A percentile compares a stretch with the other conserved stretches of the same genome.
phyloP scores from a whole-genome alignment of 2,113 vertebrate species.

The Thamnophis sirtalis region DNA sequence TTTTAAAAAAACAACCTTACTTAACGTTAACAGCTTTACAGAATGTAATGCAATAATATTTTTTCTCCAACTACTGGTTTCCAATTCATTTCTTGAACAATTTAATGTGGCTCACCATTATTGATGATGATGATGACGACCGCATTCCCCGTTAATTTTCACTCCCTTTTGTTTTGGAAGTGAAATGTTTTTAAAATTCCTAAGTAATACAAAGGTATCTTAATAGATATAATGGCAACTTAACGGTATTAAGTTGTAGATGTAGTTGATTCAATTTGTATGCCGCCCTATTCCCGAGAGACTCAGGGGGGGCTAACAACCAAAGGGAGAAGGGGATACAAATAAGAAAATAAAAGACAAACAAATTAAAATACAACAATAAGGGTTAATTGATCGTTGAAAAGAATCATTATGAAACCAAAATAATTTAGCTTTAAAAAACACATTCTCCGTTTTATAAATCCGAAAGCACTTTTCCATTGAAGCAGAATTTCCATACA shows the following conservation, averaged over 20 bases:
- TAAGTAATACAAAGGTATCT: constrained; percentile 24
- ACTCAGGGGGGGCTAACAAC: too few relatives aligned
- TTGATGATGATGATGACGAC: constrained; percentile 15
- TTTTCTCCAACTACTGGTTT: constrained; percentile 31
- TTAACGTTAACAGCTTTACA: constrained; percentile 38
- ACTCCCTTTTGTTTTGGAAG: constrained; percentile 26
- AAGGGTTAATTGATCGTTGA: constrained; percentile 20
- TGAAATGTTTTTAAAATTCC: constrained; percentile 39
- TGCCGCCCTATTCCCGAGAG: too few relatives aligned
- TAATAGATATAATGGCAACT: constrained; percentile 17
- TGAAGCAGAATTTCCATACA: constrained; percentile 49
- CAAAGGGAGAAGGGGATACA: too few relatives aligned
- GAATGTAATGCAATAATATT: constrained; percentile 33
- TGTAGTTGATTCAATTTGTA: too few relatives aligned
- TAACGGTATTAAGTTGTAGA: constrained; percentile 14
- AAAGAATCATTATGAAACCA: constrained; percentile 10
- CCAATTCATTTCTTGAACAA: constrained; percentile 40
- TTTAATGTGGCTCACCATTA: constrained; percentile 25
- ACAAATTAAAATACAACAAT: too few relatives aligned
- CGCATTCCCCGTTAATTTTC: constrained; percentile 29
- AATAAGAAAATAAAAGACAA: too few relatives aligned
- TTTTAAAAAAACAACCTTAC: constrained; percentile 37
- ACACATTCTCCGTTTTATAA: constrained; percentile 16
- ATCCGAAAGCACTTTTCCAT: constrained; percentile 26
- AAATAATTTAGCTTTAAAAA: constrained; percentile 33